A percentile compares a stretch with the other conserved stretches of the same genome.
Conservation (phyloP, 2,797 vertebrate genomes). For the Poeciliopsis infans region DNA sequence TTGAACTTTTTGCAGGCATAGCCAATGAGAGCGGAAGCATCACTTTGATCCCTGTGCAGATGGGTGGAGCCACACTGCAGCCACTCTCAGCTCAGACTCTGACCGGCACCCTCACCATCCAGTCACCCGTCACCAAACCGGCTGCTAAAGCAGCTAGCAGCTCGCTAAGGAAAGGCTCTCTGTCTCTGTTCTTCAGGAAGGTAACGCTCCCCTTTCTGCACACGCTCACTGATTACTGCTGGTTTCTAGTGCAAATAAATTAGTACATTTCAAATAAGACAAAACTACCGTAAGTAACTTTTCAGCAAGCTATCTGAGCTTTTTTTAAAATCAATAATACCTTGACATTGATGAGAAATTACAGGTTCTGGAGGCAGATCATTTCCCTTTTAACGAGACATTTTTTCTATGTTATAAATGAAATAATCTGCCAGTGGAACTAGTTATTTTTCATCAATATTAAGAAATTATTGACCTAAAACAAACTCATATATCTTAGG, state of each 20-base stretch:
- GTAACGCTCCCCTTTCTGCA: constrained; percentile 57
- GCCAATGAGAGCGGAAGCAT: constrained; percentile 92
- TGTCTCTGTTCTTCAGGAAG: constrained; percentile 91
- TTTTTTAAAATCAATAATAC: not conserved
- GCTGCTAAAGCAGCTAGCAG: constrained; percentile 53
- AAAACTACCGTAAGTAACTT: not conserved
- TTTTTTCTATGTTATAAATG: too few species aligned
- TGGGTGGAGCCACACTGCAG: constrained; percentile 71
- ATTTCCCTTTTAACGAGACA: too few species aligned
- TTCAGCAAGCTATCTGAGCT: not conserved
- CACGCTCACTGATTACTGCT: not conserved
- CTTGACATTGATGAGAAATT: too few species aligned
- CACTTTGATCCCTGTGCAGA: constrained; percentile 90
- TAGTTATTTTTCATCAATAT: not conserved
- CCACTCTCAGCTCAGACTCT: constrained; percentile 61
- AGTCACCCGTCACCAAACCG: constrained; percentile 74
- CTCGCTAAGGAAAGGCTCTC: constrained; percentile 83
- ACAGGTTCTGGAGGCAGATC: too few species aligned
- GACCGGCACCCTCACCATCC: constrained; percentile 75
- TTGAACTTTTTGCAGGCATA: constrained; percentile 79
- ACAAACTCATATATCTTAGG: not conserved
- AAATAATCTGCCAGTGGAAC: too few species aligned
- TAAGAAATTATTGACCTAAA: not conserved
- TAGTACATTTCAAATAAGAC: not conserved
- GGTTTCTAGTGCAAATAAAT: not conserved